These are phyloP conservation scores for Uropsilus gracilis DNA, from an alignment of 2,113 vertebrate genomes.

Conservation along the genomic window DNA sequence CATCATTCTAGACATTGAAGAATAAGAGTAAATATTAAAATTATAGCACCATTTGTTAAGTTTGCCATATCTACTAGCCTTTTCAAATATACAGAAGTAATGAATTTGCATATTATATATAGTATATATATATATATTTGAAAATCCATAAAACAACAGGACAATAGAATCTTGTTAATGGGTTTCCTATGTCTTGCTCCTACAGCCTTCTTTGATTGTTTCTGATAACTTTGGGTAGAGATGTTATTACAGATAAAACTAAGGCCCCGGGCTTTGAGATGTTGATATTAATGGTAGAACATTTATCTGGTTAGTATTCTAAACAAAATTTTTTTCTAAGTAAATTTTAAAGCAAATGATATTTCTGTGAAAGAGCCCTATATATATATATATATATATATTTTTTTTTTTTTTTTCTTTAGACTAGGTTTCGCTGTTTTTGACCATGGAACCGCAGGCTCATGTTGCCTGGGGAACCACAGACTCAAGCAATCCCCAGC, in stretches of 20 bases:
- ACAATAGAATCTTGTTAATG: background rate
- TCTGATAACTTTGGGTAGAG: background rate
- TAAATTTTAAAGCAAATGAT: too few relatives aligned
- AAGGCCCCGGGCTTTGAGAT: background rate
- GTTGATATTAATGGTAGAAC: background rate
- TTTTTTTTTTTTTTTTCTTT: too few relatives aligned
- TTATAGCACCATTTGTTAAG: background rate
- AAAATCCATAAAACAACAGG: background rate
- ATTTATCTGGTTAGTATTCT: background rate
- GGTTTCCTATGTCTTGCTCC: background rate
- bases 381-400: too few relatives aligned
- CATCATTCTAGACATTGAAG: background rate
- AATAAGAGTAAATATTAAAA: constrained; percentile 24
- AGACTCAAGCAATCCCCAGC: too few relatives aligned
- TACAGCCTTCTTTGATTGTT: background rate
- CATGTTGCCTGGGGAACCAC: too few relatives aligned
- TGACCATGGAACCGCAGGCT: too few relatives aligned
- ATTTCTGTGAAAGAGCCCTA: too few relatives aligned
- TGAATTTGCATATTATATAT: constrained; percentile 2
- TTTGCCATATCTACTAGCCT: background rate
- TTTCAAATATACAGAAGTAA: background rate
- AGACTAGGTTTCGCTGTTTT: too few relatives aligned
- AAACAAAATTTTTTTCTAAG: background rate
- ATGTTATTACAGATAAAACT: constrained; percentile 2
- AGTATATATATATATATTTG: background rate